Evolutionary conservation across 2,113 vertebrate genomes (phyloP).

Genomic region (Ovis canadensis): DNA sequence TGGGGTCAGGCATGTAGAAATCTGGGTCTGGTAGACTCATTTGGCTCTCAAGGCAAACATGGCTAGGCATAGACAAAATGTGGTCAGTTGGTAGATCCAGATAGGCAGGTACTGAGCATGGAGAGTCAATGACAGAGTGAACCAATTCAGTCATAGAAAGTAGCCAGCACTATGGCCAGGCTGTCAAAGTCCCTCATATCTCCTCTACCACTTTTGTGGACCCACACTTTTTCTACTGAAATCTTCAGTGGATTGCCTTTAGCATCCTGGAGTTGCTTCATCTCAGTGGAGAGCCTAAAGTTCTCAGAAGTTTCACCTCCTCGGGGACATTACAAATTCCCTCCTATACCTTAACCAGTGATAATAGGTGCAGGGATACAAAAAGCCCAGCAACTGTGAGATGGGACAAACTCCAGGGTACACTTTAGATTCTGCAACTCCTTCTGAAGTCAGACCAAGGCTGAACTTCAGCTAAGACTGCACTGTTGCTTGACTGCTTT

Average conservation of each 20-base stretch:
- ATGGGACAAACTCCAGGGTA: neutral
- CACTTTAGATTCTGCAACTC: neutral
- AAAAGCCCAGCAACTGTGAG: neutral
- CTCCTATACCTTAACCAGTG: neutral
- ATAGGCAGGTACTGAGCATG: neutral
- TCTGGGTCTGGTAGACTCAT: neutral
- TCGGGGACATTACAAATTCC: neutral
- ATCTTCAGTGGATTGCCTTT: neutral
- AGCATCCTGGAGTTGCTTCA: neutral
- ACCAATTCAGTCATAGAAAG: neutral
- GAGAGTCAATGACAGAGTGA: neutral
- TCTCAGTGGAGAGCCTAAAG: neutral
- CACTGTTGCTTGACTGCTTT: neutral
- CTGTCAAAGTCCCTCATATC: neutral
- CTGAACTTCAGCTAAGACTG: neutral
- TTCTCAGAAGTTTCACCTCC: neutral
- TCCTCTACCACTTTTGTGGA: neutral
- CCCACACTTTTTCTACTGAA: neutral
- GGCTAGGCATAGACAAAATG: neutral
- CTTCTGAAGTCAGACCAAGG: neutral
- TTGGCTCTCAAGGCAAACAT: neutral
- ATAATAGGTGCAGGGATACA: neutral
- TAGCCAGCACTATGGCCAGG: too few species aligned
- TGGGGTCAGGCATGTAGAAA: neutral
- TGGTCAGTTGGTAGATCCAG: neutral